Base-by-base conservation (phyloP, 2,888 invertebrate genomes). In the Miltochrista miniata region DNA sequence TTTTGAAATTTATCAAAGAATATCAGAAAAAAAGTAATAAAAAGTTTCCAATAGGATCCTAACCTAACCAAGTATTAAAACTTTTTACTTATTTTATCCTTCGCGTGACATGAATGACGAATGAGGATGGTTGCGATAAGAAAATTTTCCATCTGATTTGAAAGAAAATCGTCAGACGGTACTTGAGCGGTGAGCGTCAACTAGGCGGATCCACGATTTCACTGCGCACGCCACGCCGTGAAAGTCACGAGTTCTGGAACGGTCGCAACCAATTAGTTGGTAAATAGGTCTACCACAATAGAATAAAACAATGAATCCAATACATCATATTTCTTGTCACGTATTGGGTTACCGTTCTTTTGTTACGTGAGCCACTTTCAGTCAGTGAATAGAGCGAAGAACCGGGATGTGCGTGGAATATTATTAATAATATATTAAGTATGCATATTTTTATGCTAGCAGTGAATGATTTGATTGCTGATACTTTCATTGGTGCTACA, bases 351-450 rank as follows among this genome's bases (percentile, higher is more conserved):
- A 89, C 90, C 85, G 89, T 87, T 87, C 85, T 84, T 82, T 88
- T 87, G 87, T 89, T 87, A 88, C 89, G 90, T 86, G 90, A 81
- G 83, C 87, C 83, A 90, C 90, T 90, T 90, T 89, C 87, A 80
- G 88, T 76, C 80, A 83, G 83, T 84, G 85, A 84, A 87, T 82
- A 83, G 85, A 79, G 75, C 74, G 79, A 77, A 82, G 81, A 79
- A 83, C 76, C 64, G 66, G 61, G 71, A 74, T 90, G 90, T 85
- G 90, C 77, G 79, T 68, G 59, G 90, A 90, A 91, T 91, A 81
- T 84, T 66, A 87, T 90, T 90, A 89, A 88, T 90, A 88, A 85
- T n/a, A n/a, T n/a, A n/a, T 77, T 77, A 76, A 72, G 76, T 74
- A 78, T 73, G 77, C 81, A 77, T 79, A 76, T 72, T 80, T 38